Evolutionary conservation across 2,888 invertebrate species (phyloP).

Genomic region (Psococerastis gibbosa): DNA sequence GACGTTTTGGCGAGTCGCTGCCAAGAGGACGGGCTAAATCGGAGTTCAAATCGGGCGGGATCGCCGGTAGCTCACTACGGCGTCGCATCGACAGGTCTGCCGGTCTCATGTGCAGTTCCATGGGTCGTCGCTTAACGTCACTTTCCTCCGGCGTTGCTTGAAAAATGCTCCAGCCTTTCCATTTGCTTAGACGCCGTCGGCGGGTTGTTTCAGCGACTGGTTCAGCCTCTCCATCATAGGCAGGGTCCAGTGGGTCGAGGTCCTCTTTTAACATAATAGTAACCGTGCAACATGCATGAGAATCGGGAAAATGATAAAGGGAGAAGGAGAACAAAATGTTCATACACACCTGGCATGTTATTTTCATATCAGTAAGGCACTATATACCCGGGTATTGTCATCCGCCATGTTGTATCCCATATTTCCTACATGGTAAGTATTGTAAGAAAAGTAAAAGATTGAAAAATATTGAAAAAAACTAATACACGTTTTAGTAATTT

Average conservation of each 20-base stretch:
- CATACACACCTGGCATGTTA: no score
- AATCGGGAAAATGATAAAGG: conserved; percentile 10
- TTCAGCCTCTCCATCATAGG: not conserved
- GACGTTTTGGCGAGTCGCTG: conserved; percentile 5
- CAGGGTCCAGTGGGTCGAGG: conserved; percentile 20
- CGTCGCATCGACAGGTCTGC: not conserved
- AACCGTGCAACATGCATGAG: conserved; percentile 16
- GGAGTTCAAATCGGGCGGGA: not conserved
- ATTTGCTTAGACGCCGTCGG: not conserved
- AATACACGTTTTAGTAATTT: no score
- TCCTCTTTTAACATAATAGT: conserved; percentile 22
- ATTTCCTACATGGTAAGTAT: no score
- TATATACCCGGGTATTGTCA: no score
- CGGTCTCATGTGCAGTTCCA: not conserved
- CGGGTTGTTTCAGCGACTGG: no score
- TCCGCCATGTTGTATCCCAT: no score
- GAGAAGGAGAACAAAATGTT: no score
- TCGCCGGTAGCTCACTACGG: not conserved
- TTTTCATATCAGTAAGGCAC: no score
- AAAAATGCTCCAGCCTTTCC: not conserved
- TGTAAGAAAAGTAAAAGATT: no score
- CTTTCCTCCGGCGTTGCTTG: not conserved
- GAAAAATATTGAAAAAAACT: no score
- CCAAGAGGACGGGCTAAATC: not conserved
- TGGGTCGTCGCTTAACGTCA: not conserved